Conservation (phyloP, 53 echinoderm and acorn worm species). For the Henricia sp. region DNA sequence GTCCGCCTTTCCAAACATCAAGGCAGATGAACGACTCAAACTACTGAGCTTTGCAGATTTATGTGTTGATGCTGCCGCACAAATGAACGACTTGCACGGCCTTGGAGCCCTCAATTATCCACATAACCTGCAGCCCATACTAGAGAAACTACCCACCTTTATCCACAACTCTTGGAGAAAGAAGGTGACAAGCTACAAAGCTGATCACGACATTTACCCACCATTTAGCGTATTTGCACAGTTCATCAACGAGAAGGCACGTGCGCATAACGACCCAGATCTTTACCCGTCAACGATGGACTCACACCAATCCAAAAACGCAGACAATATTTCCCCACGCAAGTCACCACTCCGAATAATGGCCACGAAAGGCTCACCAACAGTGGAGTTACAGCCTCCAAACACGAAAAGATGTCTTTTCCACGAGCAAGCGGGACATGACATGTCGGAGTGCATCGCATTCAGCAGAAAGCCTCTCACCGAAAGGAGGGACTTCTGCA, state of each 20-base stretch:
- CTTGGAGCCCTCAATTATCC: conserved; percentile 54
- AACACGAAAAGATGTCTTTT: not conserved
- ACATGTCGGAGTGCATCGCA: not conserved
- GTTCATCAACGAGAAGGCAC: conserved; percentile 24
- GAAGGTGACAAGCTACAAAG: conserved; percentile 19
- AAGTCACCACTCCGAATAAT: not conserved
- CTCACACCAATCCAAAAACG: not conserved
- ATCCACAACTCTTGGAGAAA: conserved; percentile 66
- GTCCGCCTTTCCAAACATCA: conserved; percentile 21
- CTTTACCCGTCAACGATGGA: conserved; percentile 45
- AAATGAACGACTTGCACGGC: conserved; percentile 57
- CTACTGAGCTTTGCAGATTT: conserved; percentile 38
- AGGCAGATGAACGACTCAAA: conserved; percentile 3
- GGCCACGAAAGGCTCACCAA: not conserved
- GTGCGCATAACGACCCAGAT: conserved; percentile 55
- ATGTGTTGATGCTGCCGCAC: conserved; percentile 39
- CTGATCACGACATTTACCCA: conserved; percentile 11
- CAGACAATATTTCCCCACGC: not conserved
- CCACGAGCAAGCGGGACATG: not conserved
- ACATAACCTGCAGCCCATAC: conserved; percentile 50
- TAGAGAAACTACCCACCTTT: conserved; percentile 44
- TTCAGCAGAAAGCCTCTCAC: not conserved
- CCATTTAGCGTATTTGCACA: conserved; percentile 28
- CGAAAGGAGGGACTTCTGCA: not conserved
- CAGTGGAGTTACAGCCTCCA: no score